phyloP scores from a whole-genome alignment of 1,140 invertebrate species.

The Diplogasteroides magnus region DNA sequence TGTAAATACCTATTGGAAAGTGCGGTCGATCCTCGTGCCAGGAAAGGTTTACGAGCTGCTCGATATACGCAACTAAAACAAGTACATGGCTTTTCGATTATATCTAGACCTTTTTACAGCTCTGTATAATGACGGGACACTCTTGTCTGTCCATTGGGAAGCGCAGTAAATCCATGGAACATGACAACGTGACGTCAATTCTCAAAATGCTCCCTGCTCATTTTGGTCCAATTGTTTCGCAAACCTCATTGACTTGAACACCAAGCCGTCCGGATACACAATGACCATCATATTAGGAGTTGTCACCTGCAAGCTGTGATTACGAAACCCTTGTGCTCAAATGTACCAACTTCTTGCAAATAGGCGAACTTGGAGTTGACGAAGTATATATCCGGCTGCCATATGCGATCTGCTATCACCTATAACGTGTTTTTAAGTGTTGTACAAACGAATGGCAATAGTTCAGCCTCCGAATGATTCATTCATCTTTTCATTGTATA shows the following conservation, averaged over 20 bases:
- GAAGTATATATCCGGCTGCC: constrained; percentile 51
- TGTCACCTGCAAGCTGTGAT: constrained; percentile 21
- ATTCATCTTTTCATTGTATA: too few species aligned
- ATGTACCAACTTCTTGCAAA: constrained; percentile 43
- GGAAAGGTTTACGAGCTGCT: constrained; percentile 49
- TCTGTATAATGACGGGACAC: constrained; percentile 32
- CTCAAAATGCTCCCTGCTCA: constrained; percentile 23
- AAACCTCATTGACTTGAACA: constrained; percentile 49
- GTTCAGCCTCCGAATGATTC: too few species aligned
- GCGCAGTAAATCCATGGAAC: constrained; percentile 49
- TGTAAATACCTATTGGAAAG: constrained; percentile 36
- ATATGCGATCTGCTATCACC: constrained; percentile 35
- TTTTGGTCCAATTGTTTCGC: too few species aligned
- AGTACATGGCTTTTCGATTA: background rate
- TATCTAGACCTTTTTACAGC: constrained; percentile 15
- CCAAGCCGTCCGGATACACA: constrained; percentile 52
- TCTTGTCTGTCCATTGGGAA: constrained; percentile 45
- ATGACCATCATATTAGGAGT: constrained; percentile 43
- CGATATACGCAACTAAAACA: constrained; percentile 46
- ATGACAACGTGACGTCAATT: constrained; percentile 54
- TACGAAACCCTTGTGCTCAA: constrained; percentile 36
- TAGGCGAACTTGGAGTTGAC: constrained; percentile 54
- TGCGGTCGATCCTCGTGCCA: constrained; percentile 47
- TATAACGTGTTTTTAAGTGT: constrained; percentile 17
- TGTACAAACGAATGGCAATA: constrained; percentile 11